Percentiles rank a stretch among this genome's conserved stretches.
phyloP scores from a whole-genome alignment of 2,888 invertebrate species.

The Hetaerina titia region DNA sequence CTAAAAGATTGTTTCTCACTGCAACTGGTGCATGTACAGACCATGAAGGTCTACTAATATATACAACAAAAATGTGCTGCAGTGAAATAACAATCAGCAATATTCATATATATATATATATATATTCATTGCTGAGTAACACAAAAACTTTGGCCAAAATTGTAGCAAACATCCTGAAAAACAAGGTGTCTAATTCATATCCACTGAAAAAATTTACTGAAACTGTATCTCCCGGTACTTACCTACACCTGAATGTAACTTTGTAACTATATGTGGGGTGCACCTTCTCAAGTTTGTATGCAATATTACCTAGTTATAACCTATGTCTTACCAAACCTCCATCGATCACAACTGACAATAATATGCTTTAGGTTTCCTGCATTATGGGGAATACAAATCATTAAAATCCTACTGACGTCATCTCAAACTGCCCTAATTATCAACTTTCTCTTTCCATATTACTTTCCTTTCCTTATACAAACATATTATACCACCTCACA shows the following conservation, averaged over 20 bases:
- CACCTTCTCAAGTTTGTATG: too few species aligned
- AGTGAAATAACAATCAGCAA: not conserved
- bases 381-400: not conserved
- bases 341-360: not conserved
- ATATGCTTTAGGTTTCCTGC: not conserved
- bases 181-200: not conserved
- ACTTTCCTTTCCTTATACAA: not conserved
- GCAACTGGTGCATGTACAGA: not conserved
- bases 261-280: too few species aligned
- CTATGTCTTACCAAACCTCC: not conserved
- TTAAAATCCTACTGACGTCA: not conserved
- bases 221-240: not conserved
- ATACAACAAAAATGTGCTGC: conserved; percentile 15
- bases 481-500: not conserved
- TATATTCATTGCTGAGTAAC: not conserved
- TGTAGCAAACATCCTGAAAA: not conserved
- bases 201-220: not conserved
- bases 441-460: not conserved
- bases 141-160: not conserved
- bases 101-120: not conserved
- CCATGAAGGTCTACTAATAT: not conserved
- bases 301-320: too few species aligned
- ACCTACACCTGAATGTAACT: not conserved
- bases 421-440: not conserved
- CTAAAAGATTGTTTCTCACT: conserved; percentile 7